A percentile compares a stretch with the other conserved stretches of the same genome.
Conservation (phyloP, 2,888 invertebrate genomes). For the Drosophila mimica region DNA sequence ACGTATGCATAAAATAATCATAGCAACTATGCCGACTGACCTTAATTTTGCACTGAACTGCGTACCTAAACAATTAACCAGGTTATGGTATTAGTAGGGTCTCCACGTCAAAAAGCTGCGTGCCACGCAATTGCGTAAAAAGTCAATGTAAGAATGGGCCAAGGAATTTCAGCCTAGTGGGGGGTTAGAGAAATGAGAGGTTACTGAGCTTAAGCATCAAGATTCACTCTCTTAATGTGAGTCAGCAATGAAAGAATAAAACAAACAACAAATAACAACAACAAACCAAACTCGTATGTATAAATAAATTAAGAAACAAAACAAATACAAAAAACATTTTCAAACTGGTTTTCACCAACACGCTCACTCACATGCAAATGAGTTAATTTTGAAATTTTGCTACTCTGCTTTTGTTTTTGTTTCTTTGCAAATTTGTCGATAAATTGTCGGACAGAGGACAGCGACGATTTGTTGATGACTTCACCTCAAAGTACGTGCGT, state of each 20-base stretch:
- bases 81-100: constrained; percentile 21
- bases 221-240: constrained; percentile 44
- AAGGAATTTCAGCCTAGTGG: constrained; percentile 8
- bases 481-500: constrained; percentile 64
- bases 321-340: constrained; percentile 18
- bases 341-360: constrained; percentile 68
- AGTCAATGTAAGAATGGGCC: constrained; percentile 18
- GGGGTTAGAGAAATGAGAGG: constrained; percentile 48
- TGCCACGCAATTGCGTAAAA: constrained; percentile 38
- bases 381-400: constrained; percentile 70
- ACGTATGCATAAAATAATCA: constrained; percentile 55
- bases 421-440: constrained; percentile 60
- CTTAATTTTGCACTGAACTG: constrained; percentile 61
- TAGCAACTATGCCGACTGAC: constrained; percentile 70
- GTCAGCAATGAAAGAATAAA: constrained; percentile 46
- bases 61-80: constrained; percentile 47
- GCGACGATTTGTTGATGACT: constrained; percentile 65
- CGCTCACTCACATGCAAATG: constrained; percentile 70
- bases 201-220: constrained; percentile 58
- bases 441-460: constrained; percentile 51
- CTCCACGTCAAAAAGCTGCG: constrained; percentile 36
- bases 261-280: neutral
- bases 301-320: constrained; percentile 22
- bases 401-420: constrained; percentile 27
- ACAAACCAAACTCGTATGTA: constrained; percentile 15